Evolutionary conservation across 2,888 invertebrate species (phyloP).

Genomic region (Drosophila fungiperda): DNA sequence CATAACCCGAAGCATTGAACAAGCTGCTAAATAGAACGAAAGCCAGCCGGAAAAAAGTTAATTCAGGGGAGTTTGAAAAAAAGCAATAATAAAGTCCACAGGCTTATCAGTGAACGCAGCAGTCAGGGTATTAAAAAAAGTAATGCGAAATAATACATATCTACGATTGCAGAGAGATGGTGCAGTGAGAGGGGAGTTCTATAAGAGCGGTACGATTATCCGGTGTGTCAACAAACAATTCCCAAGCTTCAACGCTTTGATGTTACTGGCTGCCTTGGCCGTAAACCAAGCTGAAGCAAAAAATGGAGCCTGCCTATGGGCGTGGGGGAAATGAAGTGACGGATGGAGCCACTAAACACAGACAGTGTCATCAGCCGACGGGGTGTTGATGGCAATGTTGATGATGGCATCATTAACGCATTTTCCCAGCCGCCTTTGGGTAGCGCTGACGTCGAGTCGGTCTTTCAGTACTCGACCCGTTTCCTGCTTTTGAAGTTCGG

Average conservation of each 20-base stretch:
- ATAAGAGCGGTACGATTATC: conserved; percentile 68
- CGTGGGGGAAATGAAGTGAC: conserved; percentile 9
- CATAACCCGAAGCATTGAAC: conserved; percentile 46
- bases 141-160: conserved; percentile 30
- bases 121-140: conserved; percentile 60
- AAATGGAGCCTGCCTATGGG: conserved; percentile 18
- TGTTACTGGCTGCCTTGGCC: conserved; percentile 54
- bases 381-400: conserved; percentile 66
- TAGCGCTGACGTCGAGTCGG: conserved; percentile 48
- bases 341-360: conserved; percentile 74
- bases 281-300: conserved; percentile 32
- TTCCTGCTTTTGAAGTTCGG: conserved; percentile 82
- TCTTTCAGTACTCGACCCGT: conserved; percentile 54
- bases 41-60: conserved; percentile 29
- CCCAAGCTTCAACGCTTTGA: conserved; percentile 83
- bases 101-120: conserved; percentile 75
- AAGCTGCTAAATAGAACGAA: conserved; percentile 38
- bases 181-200: conserved; percentile 24
- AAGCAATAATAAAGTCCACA: conserved; percentile 72
- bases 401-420: conserved; percentile 82
- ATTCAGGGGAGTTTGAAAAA: conserved; percentile 42
- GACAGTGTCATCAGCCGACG: conserved; percentile 71
- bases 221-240: conserved; percentile 83
- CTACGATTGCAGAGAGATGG: conserved; percentile 11
- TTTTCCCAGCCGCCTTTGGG: conserved; percentile 65